phyloP scores from a whole-genome alignment of 2,113 vertebrate genomes.

The Trachemys scripta region DNA sequence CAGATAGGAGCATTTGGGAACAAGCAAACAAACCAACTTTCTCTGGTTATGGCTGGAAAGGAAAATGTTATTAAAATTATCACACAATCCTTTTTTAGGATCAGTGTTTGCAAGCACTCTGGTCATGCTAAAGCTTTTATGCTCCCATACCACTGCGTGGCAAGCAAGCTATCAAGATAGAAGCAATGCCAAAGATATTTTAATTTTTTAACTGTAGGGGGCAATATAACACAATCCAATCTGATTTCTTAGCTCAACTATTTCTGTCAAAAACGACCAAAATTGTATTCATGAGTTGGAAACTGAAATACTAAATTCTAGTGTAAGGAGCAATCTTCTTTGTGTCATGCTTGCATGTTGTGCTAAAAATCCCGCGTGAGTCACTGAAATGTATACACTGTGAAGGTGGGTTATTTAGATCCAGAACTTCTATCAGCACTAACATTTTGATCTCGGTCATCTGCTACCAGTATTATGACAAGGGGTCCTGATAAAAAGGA shows the following conservation, averaged over 20 bases:
- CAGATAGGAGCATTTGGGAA: constrained; percentile 39
- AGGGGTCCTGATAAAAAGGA: not conserved
- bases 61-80: constrained; percentile 8
- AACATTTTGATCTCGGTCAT: not conserved
- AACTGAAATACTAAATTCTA: constrained; percentile 49
- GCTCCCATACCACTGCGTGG: rapidly evolving
- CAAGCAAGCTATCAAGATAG: not conserved
- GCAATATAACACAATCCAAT: constrained; percentile 77
- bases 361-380: not conserved
- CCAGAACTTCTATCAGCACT: not conserved
- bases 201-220: constrained; percentile 71
- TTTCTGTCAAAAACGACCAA: constrained; percentile 75
- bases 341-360: constrained; percentile 70
- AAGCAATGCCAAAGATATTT: not conserved
- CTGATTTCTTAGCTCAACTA: not conserved
- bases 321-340: constrained; percentile 52
- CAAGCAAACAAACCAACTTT: constrained; percentile 4
- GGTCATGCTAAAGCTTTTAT: not conserved
- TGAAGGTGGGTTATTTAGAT: not conserved
- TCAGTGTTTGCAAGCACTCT: not conserved
- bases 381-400: rapidly evolving
- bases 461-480: rapidly evolving
- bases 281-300: constrained; percentile 53
- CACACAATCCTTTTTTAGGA: not conserved
- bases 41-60: constrained; percentile 14